Base-by-base conservation (phyloP, 2,113 vertebrate genomes). In the Chloropsis hardwickii region DNA sequence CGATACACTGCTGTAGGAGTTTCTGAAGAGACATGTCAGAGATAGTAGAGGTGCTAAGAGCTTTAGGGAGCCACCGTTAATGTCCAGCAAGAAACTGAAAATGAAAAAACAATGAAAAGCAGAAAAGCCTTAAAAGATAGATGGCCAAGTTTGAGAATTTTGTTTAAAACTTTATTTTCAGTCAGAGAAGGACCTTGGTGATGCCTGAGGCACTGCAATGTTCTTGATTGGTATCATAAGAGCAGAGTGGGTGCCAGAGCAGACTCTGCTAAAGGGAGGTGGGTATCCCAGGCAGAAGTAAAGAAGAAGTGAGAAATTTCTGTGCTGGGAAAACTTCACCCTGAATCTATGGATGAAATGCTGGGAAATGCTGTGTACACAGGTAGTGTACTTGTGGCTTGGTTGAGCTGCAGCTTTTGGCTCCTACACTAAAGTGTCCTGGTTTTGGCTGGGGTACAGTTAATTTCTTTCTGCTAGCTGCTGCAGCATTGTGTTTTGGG, bases 241-340 rank as follows among this genome's bases (percentile, higher is more conserved):
- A 82, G 35, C 17, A 23, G 69, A 89, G 57, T 9, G 61, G 33
- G 27, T 87, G 69, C 88, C 22, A 4, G 5, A 42, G n/a, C 39
- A 56, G 64, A 4, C 20, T 40, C 28, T 62, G 56, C 40, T 50
- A 2, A 66, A 29, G 39, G 37, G 44, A 69, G 31, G 37, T 66
- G 57, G 37, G 10, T 33, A 9, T 48, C 54, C 51, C 25, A 11
- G 45, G 65, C 60, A 61, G 47, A 51, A 70, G 25, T 27, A 39
- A 74, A 71, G 50, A 56, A 74, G 25, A 65, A 44, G 6, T 6
- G 22, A 84, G 83, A 57, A 81, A 12, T 19, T 40, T 48, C 4
- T 2, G 2, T 37, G 25, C 40, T 37, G 61, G 65, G 77, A 37
- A 85, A 83, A 58, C 2, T 0, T 40, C 0, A 0, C 45, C 70